Evolutionary conservation across 1,140 invertebrate species (phyloP).

Genomic region (Oryzaephilus surinamensis): DNA sequence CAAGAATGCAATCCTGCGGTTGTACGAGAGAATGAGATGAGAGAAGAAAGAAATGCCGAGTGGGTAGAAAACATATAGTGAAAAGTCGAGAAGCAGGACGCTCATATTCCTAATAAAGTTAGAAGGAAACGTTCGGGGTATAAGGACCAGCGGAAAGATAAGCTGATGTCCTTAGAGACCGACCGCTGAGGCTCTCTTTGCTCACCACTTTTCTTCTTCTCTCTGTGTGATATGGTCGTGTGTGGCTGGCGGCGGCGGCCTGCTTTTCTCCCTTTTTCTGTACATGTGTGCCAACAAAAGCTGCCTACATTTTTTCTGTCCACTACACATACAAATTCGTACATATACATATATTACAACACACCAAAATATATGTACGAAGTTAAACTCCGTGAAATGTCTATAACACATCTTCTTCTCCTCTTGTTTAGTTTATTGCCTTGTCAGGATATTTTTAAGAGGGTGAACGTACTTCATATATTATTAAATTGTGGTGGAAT

Average conservation of each 20-base stretch:
- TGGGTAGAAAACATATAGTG: too few species aligned
- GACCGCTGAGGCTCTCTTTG: slow-evolving; percentile 8
- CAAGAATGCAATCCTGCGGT: slow-evolving; percentile 7
- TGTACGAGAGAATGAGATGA: too few species aligned
- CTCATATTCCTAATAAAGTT: slow-evolving; percentile 18
- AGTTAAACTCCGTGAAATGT: slow-evolving; percentile 17
- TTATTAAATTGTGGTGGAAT: too few species aligned
- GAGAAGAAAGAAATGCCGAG: too few species aligned
- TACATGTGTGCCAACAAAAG: slow-evolving; percentile 3
- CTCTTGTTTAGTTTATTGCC: slow-evolving; percentile 10
- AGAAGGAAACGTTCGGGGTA: slow-evolving; percentile 16
- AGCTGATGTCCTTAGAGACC: slow-evolving; percentile 18
- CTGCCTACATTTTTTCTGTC: slow-evolving; percentile 11
- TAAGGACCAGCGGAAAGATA: slow-evolving; percentile 11
- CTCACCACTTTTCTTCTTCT: not conserved
- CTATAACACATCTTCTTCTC: slow-evolving; percentile 15
- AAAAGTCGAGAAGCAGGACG: not conserved
- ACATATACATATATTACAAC: too few species aligned
- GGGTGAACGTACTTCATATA: too few species aligned
- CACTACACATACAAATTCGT: slow-evolving; percentile 15
- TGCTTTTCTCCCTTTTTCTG: slow-evolving; percentile 2
- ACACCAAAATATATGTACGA: too few species aligned
- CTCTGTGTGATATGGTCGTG: too few species aligned
- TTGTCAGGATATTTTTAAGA: too few species aligned
- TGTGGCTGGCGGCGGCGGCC: too few species aligned